Conservation (phyloP, 2,113 vertebrate species). For the Myotis yumanensis region DNA sequence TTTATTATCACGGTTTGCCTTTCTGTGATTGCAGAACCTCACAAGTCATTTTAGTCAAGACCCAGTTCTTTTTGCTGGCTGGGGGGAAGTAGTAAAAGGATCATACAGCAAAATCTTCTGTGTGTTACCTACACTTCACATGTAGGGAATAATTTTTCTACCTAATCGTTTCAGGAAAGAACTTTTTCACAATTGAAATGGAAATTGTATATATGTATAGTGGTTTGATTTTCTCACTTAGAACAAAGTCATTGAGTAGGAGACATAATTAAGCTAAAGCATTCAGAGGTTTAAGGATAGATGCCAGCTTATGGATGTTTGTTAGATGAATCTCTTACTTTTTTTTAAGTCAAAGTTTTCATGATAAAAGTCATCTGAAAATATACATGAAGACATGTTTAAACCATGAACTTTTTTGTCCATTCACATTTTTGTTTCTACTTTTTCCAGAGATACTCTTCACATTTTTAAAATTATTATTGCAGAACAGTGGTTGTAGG, state of each 20-base stretch:
- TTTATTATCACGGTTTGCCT: neutral
- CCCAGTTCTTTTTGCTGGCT: slow-evolving; percentile 21
- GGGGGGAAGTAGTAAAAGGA: slow-evolving; percentile 27
- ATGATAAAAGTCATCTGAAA: neutral
- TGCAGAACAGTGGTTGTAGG: neutral
- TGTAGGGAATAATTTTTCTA: slow-evolving; percentile 28
- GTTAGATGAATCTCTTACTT: slow-evolving; percentile 29
- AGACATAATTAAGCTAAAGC: slow-evolving; percentile 55
- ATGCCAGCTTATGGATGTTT: neutral
- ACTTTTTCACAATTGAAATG: slow-evolving; percentile 50
- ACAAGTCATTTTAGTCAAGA: slow-evolving; percentile 53
- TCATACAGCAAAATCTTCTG: neutral
- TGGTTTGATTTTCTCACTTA: slow-evolving; percentile 42
- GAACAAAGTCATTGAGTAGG: slow-evolving; percentile 30
- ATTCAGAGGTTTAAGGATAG: slow-evolving; percentile 48
- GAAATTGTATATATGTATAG: slow-evolving; percentile 33
- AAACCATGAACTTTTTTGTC: neutral
- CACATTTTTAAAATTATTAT: neutral
- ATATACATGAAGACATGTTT: neutral
- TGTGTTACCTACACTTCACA: neutral
- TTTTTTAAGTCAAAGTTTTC: slow-evolving; percentile 11
- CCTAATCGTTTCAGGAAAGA: slow-evolving; percentile 51
- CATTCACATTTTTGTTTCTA: neutral
- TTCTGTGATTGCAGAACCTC: slow-evolving; percentile 52
- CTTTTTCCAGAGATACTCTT: neutral